These are phyloP conservation scores for Portevinia maculata DNA, from an alignment of 2,888 invertebrate genomes.

Conservation along the genomic window DNA sequence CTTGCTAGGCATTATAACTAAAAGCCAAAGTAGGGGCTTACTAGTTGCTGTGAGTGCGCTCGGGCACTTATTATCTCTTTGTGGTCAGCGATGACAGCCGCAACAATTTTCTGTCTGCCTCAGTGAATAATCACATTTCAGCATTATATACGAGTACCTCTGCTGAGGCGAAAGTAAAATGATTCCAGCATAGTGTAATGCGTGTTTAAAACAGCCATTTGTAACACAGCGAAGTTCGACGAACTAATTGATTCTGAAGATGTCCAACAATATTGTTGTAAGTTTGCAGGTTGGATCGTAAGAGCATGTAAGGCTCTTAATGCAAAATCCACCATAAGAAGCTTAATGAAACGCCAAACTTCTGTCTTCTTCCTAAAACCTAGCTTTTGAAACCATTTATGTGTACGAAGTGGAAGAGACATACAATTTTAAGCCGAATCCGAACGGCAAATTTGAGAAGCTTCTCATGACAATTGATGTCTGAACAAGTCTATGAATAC, in stretches of 20 bases:
- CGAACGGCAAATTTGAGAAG: no score
- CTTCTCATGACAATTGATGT: no score
- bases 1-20: conserved; percentile 12
- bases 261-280: not conserved
- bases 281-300: not conserved
- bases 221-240: not conserved
- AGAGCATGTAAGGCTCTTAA: no score
- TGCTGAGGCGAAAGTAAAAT: conserved; percentile 56
- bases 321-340: no score
- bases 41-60: conserved; percentile 33
- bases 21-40: conserved; percentile 46
- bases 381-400: no score
- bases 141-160: conserved; percentile 23
- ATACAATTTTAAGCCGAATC: no score
- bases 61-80: conserved; percentile 73
- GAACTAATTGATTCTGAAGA: not conserved
- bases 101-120: conserved; percentile 73
- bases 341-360: no score
- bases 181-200: conserved; percentile 32
- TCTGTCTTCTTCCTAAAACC: no score
- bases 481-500: no score
- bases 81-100: conserved; percentile 74
- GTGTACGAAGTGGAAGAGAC: no score
- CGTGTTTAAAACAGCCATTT: not conserved
- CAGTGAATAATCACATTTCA: conserved; percentile 72